Evolutionary conservation across 2,888 invertebrate genomes (phyloP), one percentile per base, ranked within the genome.

Genomic region (Plagiodera versicolora): DNA sequence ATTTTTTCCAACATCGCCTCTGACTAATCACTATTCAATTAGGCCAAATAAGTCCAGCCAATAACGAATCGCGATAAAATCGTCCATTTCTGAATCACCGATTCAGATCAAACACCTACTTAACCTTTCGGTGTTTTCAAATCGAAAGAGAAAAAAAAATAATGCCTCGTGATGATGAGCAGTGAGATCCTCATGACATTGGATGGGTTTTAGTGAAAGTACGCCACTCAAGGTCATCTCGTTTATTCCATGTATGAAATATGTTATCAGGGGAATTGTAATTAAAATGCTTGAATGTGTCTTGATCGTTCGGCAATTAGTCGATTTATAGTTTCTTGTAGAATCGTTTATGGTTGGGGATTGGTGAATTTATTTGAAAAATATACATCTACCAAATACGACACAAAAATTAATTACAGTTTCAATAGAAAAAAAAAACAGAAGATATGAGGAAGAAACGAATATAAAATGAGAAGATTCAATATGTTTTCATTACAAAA

Each of bases 181-280:
- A 49, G 56, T n/a, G 56, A 55, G 60, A 61, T 64, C 61, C 53
- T 64, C 61, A 30, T 63, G 65, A 65, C 65, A 65, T 65, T 65
- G 65, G 60, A 61, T 60, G 59, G 58, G 51, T 58, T 60, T 60
- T 60, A 54, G 63, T 65, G 65, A 65, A 65, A 65, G 65, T 58
- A 55, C 48, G 2, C 20, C 4, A 32, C 57, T 52, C 61, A 64
- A 64, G 64, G 64, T 61, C 64, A 56, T 20, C 24, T 56, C 39
- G 14, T 14, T 11, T 3, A 32, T 32, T 32, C 32, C 44, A 55
- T 60, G 60, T 56, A 57, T 60, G 55, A 64, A 61, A 56, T 53
- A 16, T 53, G 55, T 64, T 61, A 64, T 64, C 61, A 61, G 47
- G 56, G 48, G 24, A 24, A 20, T 39, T 14, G 44, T 18, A 24